Evolutionary conservation across 2,113 vertebrate species (phyloP).

Genomic region (Nycticebus coucang): DNA sequence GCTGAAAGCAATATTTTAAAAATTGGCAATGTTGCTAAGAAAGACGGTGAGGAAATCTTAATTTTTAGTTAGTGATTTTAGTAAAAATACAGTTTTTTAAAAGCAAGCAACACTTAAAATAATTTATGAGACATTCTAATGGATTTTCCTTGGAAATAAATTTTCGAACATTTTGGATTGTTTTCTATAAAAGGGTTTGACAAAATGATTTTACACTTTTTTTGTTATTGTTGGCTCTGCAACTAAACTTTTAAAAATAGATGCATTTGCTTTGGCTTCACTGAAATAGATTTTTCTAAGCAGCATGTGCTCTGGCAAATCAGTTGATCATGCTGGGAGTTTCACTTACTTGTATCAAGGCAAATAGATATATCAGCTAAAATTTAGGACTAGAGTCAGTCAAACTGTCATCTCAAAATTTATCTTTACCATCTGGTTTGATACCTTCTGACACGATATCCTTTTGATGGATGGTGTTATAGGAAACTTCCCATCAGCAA

Average conservation of each 20-base stretch:
- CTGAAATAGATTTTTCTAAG: background rate
- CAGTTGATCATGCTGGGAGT: constrained; percentile 15
- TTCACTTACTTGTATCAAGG: constrained; percentile 57
- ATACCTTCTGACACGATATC: constrained; percentile 66
- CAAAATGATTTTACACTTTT: background rate
- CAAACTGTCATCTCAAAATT: constrained; percentile 51
- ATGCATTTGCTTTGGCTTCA: background rate
- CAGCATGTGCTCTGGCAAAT: constrained; percentile 41
- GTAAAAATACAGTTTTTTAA: background rate
- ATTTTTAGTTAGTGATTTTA: constrained; percentile 35
- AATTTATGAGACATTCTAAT: background rate
- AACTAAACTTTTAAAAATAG: background rate
- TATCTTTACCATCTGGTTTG: constrained; percentile 65
- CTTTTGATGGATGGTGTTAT: constrained; percentile 66
- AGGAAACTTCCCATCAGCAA: constrained; percentile 52
- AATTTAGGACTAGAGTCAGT: constrained; percentile 59
- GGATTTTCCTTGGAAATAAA: background rate
- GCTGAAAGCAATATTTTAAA: background rate
- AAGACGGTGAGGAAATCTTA: background rate
- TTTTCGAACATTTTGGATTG: background rate
- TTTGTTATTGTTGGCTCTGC: background rate
- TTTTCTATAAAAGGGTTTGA: constrained; percentile 21
- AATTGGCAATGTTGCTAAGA: fast-evolving
- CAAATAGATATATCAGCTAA: constrained; percentile 62
- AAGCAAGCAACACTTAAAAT: background rate